Percentiles rank a stretch among this genome's conserved stretches.
Evolutionary conservation across 2,888 invertebrate species (phyloP).

Genomic region (Scrobipalpa costella): DNA sequence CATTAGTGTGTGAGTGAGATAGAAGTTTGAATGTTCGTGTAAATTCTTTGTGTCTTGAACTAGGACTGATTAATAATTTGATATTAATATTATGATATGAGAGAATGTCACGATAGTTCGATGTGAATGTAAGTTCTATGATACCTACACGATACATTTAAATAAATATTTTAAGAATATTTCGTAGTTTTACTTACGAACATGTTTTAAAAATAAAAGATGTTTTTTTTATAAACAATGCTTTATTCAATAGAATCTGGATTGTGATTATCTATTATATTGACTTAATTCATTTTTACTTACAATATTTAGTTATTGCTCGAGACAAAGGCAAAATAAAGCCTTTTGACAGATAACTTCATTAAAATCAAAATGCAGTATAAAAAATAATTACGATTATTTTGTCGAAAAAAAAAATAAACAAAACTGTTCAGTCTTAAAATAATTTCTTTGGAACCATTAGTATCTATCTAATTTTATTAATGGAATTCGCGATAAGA

Average conservation of each 20-base stretch:
- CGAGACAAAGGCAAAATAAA: constrained; percentile 1
- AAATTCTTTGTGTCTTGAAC: background rate
- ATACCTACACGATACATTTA: constrained; percentile 19
- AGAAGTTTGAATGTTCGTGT: background rate
- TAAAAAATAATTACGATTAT: background rate
- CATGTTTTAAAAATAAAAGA: background rate
- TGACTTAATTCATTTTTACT: background rate
- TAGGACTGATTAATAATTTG: background rate
- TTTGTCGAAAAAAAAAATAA: background rate
- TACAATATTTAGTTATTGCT: background rate
- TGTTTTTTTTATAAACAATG: background rate
- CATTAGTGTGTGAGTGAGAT: background rate
- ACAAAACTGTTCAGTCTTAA: constrained; percentile 27
- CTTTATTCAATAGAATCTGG: constrained; percentile 3
- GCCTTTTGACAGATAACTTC: background rate
- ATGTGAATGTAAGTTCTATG: constrained; percentile 19
- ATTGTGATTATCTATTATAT: background rate
- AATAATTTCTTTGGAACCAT: constrained; percentile 26
- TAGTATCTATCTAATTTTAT: background rate
- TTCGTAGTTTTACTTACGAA: background rate
- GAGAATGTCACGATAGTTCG: constrained; percentile 1
- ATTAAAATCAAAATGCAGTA: background rate
- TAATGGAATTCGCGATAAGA: no score
- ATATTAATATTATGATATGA: constrained; percentile 7
- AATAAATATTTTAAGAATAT: constrained; percentile 11